Evolutionary conservation across 2,888 invertebrate species (phyloP), one percentile per base, ranked within the genome.

Genomic region (Oeneis ivallda): DNA sequence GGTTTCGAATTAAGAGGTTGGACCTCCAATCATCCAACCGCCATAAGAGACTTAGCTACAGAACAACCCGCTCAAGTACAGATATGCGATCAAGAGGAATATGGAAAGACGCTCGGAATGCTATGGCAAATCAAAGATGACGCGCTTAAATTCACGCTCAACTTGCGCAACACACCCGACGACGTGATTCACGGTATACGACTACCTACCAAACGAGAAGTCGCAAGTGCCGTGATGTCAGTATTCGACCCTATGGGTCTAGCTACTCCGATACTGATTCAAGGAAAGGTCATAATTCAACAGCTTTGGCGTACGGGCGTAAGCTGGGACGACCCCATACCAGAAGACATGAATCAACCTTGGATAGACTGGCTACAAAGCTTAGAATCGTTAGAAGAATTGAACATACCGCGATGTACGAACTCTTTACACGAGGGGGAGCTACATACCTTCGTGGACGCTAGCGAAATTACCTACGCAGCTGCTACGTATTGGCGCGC

Each of bases 171-270:
- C n/a, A 58, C 62, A 1, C 59, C 62, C 1, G 50, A 15, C 2
- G 64, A 62, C 11, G 65, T 68, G 3, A 45, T 50, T 1, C 17
- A 17, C 10, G 39, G 19, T 6, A n/a, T 9, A 26, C 26, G 59
- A 15, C 34, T 53, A 10, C 69, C 66, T 3, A 65, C 64, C 5
- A 67, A 68, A 17, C 39, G 66, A 11, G 69, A 70, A 32, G 45
- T 60, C 0, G 15, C 62, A 19, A 0, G 69, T 74, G 5, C 78
- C 74, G 79, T 77, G 74, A 0, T 67, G 66, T 58, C 61, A 1
- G 54, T 79, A 0, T 82, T 74, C 59, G 79, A 82, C 50, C 79
- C 79, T 10, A 17, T 69, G 11, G 68, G 69, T 3, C 59, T 70
- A 47, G 47, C 66, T 0, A 50, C 57, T 0, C 69, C 60, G 34